These are phyloP conservation scores for Plemyria rubiginata DNA, from an alignment of 2,888 invertebrate species.

Conservation along the genomic window DNA sequence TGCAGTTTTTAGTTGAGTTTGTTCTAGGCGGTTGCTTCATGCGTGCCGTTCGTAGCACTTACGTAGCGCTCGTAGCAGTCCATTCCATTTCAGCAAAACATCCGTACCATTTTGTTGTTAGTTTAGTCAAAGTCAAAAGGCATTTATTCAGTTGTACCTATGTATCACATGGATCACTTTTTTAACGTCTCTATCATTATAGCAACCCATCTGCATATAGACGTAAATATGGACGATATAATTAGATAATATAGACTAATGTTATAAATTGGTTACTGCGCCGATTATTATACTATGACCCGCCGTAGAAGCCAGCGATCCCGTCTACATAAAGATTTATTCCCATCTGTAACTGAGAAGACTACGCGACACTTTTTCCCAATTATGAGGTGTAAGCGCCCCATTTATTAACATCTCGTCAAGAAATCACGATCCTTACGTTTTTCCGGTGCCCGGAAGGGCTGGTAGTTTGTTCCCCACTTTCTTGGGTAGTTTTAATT, in stretches of 20 bases:
- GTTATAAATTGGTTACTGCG: conserved; percentile 11
- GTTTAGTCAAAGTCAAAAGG: too few relatives aligned
- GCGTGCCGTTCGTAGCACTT: conserved; percentile 4
- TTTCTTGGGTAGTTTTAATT: conserved; percentile 52
- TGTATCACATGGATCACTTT: too few relatives aligned
- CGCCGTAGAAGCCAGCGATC: conserved; percentile 51
- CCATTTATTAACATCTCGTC: conserved; percentile 82
- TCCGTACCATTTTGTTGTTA: too few relatives aligned
- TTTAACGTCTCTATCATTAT: too few relatives aligned
- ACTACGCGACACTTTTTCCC: conserved; percentile 82
- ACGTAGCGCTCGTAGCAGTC: background rate
- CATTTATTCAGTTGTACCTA: too few relatives aligned
- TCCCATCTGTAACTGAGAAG: conserved; percentile 82
- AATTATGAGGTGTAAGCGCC: conserved; percentile 81
- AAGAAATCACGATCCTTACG: conserved; percentile 67
- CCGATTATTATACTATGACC: conserved; percentile 15
- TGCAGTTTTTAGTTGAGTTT: too few relatives aligned
- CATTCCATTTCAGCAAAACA: too few relatives aligned
- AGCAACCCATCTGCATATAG: too few relatives aligned
- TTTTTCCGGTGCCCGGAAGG: conserved; percentile 37
- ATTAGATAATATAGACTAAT: too few relatives aligned
- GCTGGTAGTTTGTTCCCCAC: conserved; percentile 34
- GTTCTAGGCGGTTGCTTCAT: too few relatives aligned
- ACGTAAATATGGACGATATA: too few relatives aligned
- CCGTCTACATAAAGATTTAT: conserved; percentile 84